Base-by-base conservation (phyloP, 1,140 invertebrate species). In the Mercenaria mercenaria region DNA sequence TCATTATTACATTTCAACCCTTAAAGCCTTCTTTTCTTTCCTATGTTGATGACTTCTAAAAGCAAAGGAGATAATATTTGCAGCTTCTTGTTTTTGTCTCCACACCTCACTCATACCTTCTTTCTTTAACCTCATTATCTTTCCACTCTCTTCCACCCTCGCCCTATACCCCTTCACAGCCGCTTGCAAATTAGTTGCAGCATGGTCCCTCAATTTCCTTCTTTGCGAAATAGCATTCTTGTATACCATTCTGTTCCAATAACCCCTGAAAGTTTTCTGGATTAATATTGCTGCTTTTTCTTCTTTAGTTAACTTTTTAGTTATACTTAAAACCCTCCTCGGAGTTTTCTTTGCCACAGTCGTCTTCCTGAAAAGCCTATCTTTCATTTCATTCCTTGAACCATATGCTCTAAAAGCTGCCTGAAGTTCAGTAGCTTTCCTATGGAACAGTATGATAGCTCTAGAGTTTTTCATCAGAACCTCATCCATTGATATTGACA, bases 371-470 rank as follows among this genome's bases (percentile, higher is more conserved):
- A 69, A 11, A 37, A 89, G 26, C 59, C 87, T 69, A 18, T 76
- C 47, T 43, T 72, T 74, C 67, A 89, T 74, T 50, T 81, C 77
- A 34, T 37, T 41, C 34, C 87, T 72, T 52, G 67, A 56, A 23
- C 26, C 56, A 50, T 76, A 81, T 26, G 26, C 87, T 69, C 79
- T 82, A 34, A 89, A 76, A 29, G 87, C 87, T 32, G 23, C 87
- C 39, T 89, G 87, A 0, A 89, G 37, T 26, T 83, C 79, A 26
- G 76, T 83, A 20, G 79, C 77, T 50, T 80, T 88, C 74, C 32
- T 79, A 61, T 88, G 85, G 23, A 88, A 88, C 37, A 88, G 29
- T 43, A 88, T 88, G 18, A 88, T 88, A n/a, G 87, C 79, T 74
- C 87, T 52, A 2, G 61, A 47, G 26, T 82, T 74, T 39, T 82